Base-by-base conservation (phyloP, 1,140 invertebrate genomes). In the Diabrotica virgifera region DNA sequence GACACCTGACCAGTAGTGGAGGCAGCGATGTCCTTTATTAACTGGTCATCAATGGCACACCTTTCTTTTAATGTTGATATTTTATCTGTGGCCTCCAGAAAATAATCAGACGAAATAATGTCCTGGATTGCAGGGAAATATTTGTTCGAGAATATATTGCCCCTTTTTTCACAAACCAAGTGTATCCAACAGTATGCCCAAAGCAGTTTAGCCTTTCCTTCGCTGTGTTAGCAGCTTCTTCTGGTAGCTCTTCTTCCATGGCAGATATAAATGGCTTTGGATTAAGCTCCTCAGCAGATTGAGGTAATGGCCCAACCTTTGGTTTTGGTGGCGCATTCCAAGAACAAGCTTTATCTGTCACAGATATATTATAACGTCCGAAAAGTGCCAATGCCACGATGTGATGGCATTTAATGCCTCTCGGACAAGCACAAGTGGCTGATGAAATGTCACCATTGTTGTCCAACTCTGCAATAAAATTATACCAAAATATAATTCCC, bases 371-470 rank as follows among this genome's bases (percentile, higher is more conserved):
- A 35, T 64, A 38, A 55, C 64, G 54, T 36, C 66, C 53, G 60
- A 67, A 67, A 36, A 64, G 56, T 12, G 37, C 53, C 36, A 68
- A 54, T 10, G 62, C 51, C 5, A 55, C 50, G 8, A 68, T 59
- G 65, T 68, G 66, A 37, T 67, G 66, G 52, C 66, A 68, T 65
- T 61, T 63, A 36, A 66, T 63, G 11, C 60, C 61, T 58, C 36
- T 66, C 12, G 65, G 62, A 52, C 65, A 63, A 12, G 64, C 5
- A 56, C 60, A 63, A 14, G 7, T 66, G 5, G 51, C 64, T 8
- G 11, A n/a, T 10, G 9, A n/a, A 14, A 66, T 66, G 0, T 38
- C 52, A 11, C 46, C 46, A 24, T 24, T 24, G 24, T 24, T 24
- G 1, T 24, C 4, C 24, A 24, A 24, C 24, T 24, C 4, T 24